These are phyloP conservation scores for Spisula subtruncata DNA, from an alignment of 2,888 invertebrate species.

Conservation along the genomic window DNA sequence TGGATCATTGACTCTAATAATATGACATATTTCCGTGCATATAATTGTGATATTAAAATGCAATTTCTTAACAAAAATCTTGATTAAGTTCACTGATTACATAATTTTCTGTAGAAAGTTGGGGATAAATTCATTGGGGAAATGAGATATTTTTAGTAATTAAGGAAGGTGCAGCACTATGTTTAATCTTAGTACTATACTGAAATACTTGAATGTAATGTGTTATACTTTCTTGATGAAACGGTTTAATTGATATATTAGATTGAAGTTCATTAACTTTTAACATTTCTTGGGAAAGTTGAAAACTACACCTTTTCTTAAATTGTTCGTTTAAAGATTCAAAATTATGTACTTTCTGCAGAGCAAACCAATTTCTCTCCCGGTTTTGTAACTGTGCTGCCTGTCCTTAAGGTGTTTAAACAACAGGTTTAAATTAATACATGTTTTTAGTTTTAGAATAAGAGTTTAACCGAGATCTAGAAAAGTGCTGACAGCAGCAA, in stretches of 20 bases:
- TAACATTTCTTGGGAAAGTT: conserved; percentile 8
- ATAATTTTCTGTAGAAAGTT: neutral
- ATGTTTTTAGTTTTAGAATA: neutral
- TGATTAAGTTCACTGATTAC: too few species aligned
- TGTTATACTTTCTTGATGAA: too few species aligned
- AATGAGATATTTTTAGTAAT: neutral
- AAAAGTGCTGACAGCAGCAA: neutral
- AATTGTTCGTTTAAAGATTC: neutral
- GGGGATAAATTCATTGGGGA: neutral
- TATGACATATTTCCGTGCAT: neutral
- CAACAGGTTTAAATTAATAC: conserved; percentile 4
- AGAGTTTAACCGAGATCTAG: too few species aligned
- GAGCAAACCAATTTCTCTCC: neutral
- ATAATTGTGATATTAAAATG: neutral
- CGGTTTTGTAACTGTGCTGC: neutral
- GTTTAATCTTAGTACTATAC: too few species aligned
- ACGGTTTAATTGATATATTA: neutral
- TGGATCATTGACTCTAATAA: neutral
- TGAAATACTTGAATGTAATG: too few species aligned
- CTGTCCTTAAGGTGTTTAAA: neutral
- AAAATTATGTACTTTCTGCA: neutral
- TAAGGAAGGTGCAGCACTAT: neutral
- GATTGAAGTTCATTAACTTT: neutral
- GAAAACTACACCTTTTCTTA: neutral
- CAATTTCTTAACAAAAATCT: neutral